Evolutionary conservation across 2,888 invertebrate genomes (phyloP).

Genomic region (Encarsia formosa): DNA sequence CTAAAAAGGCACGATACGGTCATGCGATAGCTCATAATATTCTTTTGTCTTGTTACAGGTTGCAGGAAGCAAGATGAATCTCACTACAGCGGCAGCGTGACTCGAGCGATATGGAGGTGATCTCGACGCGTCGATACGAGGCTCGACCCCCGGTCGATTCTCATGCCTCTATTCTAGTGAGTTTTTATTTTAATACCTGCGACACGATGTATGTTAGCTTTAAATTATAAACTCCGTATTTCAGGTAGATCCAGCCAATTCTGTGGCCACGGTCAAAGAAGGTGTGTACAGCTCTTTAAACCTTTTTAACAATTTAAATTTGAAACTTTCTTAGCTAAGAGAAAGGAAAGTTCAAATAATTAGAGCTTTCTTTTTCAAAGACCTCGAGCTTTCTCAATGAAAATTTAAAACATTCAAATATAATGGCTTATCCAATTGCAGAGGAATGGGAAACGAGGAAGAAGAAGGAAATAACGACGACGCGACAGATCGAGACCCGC

Average conservation of each 20-base stretch:
- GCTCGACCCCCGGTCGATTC: constrained; percentile 43
- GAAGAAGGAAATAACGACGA: constrained; percentile 84
- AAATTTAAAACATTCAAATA: too few relatives aligned
- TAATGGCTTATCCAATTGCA: too few relatives aligned
- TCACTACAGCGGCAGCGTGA: constrained; percentile 30
- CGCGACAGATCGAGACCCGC: constrained; percentile 84
- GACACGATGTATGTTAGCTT: too few relatives aligned
- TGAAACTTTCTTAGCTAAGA: too few relatives aligned
- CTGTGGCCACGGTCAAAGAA: constrained; percentile 84
- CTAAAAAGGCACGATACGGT: too few relatives aligned
- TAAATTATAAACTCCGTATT: too few relatives aligned
- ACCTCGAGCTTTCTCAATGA: too few relatives aligned
- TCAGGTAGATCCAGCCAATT: constrained; percentile 71
- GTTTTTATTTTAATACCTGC: constrained; percentile 18
- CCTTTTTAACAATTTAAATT: not conserved
- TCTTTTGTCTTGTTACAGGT: constrained; percentile 10
- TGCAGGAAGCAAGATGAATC: constrained; percentile 26
- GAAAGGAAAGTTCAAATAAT: not conserved
- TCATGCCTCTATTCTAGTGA: constrained; percentile 42
- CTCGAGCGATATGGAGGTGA: constrained; percentile 45
- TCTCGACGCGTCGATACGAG: constrained; percentile 49
- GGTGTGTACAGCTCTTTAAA: constrained; percentile 52
- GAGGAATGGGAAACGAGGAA: constrained; percentile 92
- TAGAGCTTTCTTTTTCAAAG: not conserved
- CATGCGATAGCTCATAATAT: too few relatives aligned